Conservation (phyloP, 2,888 invertebrate genomes). For the Lasius fuliginosus region DNA sequence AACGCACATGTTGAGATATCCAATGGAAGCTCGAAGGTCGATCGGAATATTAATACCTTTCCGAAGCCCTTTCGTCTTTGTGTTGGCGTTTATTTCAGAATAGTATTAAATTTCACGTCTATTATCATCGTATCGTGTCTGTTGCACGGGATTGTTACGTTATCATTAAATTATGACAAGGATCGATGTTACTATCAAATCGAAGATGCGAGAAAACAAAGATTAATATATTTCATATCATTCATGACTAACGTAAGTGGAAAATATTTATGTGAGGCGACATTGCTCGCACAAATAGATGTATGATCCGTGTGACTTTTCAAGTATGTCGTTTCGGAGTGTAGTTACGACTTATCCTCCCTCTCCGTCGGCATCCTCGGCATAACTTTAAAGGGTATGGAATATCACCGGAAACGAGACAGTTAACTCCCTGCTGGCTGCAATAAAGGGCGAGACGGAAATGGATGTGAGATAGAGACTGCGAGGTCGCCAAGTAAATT, state of each 20-base stretch:
- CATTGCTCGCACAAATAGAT: constrained; percentile 3
- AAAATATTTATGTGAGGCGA: background rate
- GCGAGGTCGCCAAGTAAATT: constrained; percentile 74
- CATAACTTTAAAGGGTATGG: constrained; percentile 70
- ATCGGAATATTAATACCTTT: background rate
- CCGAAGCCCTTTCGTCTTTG: background rate
- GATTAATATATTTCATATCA: background rate
- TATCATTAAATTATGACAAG: constrained; percentile 24
- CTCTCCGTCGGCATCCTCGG: constrained; percentile 18
- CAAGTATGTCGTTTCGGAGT: constrained; percentile 47
- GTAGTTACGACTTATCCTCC: constrained; percentile 62
- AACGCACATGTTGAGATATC: background rate
- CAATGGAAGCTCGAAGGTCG: too few relatives aligned
- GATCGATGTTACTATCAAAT: background rate
- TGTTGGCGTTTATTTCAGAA: background rate
- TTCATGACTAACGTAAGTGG: too few relatives aligned
- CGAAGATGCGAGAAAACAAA: constrained; percentile 1
- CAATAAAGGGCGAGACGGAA: constrained; percentile 57
- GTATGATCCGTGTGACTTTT: constrained; percentile 24
- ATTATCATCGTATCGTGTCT: constrained; percentile 31
- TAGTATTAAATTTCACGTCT: background rate
- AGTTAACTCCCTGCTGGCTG: constrained; percentile 70
- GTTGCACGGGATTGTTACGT: background rate
- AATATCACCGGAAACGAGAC: constrained; percentile 73
- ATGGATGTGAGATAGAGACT: constrained; percentile 35